Evolutionary conservation across 1,140 invertebrate genomes (phyloP).

Genomic region (Stegodyphus dumicola): DNA sequence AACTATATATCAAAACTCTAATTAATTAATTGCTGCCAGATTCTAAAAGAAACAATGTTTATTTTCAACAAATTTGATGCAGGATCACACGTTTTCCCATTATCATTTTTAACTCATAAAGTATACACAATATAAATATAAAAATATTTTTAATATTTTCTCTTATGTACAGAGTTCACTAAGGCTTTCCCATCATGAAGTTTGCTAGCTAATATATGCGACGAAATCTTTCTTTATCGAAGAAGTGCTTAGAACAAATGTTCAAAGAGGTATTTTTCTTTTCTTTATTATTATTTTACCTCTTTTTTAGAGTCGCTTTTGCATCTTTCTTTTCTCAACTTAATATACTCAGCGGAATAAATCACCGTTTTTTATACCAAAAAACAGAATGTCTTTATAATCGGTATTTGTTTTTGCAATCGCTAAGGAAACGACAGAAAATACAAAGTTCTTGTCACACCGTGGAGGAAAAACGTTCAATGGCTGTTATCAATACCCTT

Average conservation of each 20-base stretch:
- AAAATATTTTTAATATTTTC: too few relatives aligned
- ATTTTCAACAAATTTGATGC: too few relatives aligned
- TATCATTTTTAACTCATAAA: too few relatives aligned
- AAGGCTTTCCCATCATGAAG: too few relatives aligned
- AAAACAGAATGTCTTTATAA: background rate
- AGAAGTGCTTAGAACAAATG: background rate
- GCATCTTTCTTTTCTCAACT: background rate
- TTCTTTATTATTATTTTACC: background rate
- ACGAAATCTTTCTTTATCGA: background rate
- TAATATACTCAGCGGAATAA: background rate
- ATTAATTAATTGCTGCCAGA: too few relatives aligned
- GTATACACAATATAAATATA: too few relatives aligned
- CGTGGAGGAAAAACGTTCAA: background rate
- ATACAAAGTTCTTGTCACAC: background rate
- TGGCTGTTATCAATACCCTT: conserved; percentile 18
- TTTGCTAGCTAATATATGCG: background rate
- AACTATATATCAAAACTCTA: too few relatives aligned
- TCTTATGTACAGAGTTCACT: too few relatives aligned
- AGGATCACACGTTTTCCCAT: too few relatives aligned
- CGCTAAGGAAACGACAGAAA: background rate
- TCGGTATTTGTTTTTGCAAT: conserved; percentile 1
- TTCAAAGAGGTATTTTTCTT: background rate
- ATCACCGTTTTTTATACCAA: background rate
- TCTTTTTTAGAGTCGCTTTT: background rate
- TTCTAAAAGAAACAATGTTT: too few relatives aligned